Evolutionary conservation across 2,797 vertebrate species (phyloP), one percentile per base, ranked within the genome.

Genomic region (Crenuchus spilurus): DNA sequence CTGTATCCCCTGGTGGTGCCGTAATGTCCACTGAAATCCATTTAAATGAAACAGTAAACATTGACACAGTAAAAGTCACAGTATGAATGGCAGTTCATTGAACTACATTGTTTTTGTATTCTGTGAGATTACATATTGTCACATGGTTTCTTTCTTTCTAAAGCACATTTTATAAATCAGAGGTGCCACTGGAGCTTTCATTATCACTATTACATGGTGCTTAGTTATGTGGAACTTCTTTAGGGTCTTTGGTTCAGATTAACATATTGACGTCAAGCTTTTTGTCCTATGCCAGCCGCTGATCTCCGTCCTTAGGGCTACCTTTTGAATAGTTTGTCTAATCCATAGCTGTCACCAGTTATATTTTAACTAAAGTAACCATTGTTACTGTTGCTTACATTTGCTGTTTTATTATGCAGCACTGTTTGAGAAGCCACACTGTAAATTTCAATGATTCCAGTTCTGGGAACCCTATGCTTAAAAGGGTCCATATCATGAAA

Each of bases 261-360:
- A n/a, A n/a, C n/a, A n/a, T n/a, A n/a, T n/a, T n/a, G n/a, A n/a
- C n/a, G n/a, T n/a, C n/a, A n/a, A n/a, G n/a, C n/a, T n/a, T n/a
- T n/a, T n/a, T n/a, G n/a, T n/a, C n/a, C n/a, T 4, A 44, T 44
- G 41, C 41, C 16, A n/a, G 16, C 41, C n/a, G 11, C 11, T n/a
- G 16, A 16, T 9, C 6, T 46, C 5, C 6, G 42, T 46, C 42
- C 16, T 11, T 22, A 2, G 18, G 7, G 20, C 20, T 24, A 10
- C 46, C 8, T 7, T 33, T 16, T 7, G 13, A 18, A 18, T 57
- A n/a, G 54, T n/a, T 18, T 9, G 14, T 1, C 54, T 33, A n/a
- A 57, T 55, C 52, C 54, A 33, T 58, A 35, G n/a, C 55, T 10
- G 55, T 35, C 55, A 18, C 31, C 54, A 57, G 55, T n/a, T n/a